Percentiles rank a stretch among this genome's conserved stretches.
These are phyloP conservation scores for Chelon labrosus DNA, from an alignment of 2,797 vertebrate species.

Conservation along the genomic window DNA sequence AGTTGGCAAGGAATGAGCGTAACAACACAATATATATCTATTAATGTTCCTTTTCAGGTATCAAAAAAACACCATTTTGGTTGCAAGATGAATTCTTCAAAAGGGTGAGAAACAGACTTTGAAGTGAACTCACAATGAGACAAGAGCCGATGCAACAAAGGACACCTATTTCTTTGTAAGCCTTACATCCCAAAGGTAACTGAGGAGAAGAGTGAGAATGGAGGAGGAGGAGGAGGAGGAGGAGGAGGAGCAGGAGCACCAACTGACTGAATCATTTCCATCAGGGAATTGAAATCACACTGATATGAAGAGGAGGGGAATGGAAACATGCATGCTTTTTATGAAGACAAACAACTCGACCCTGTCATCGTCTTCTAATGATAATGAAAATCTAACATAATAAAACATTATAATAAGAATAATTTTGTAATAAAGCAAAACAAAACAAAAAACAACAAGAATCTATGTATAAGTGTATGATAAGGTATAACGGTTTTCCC, in stretches of 20 bases:
- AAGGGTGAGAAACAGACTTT: conserved; percentile 48
- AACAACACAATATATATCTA: conserved; percentile 80
- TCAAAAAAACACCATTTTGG: conserved; percentile 72
- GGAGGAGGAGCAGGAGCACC: conserved; percentile 46
- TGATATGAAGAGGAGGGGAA: conserved; percentile 61
- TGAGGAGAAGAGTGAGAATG: conserved; percentile 48
- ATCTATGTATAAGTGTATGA: conserved; percentile 78
- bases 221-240: conserved; percentile 46
- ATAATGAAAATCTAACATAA: conserved; percentile 74
- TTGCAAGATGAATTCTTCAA: conserved; percentile 56
- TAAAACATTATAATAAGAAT: conserved; percentile 76
- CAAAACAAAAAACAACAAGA: conserved; percentile 58
- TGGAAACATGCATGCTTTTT: conserved; percentile 87
- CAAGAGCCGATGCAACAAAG: conserved; percentile 71
- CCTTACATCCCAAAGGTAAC: conserved; percentile 79
- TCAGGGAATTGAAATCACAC: conserved; percentile 50
- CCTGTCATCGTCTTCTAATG: conserved; percentile 76
- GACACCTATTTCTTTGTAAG: conserved; percentile 80
- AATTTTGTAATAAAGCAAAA: conserved; percentile 81
- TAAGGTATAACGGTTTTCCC: conserved; percentile 73
- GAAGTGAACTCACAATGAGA: conserved; percentile 57
- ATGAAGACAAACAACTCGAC: conserved; percentile 75
- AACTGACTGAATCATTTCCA: conserved; percentile 62
- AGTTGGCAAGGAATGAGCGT: conserved; percentile 64
- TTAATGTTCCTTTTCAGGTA: conserved; percentile 85